These are phyloP conservation scores for Pangasius mekongensis DNA, from an alignment of 2,797 vertebrate species.

Conservation along the genomic window DNA sequence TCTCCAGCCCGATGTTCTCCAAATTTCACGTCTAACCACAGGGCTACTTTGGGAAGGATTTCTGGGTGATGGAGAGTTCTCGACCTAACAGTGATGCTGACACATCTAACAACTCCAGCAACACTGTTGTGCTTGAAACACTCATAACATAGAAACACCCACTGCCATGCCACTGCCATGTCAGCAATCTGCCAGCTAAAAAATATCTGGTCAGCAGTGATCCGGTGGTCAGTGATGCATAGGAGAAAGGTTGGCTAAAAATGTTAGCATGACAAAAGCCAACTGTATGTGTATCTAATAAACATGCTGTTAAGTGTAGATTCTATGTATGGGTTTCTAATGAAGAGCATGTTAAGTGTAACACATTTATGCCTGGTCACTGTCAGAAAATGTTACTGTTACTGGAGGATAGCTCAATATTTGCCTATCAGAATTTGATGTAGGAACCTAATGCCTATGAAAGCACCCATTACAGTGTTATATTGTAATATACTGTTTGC, in stretches of 20 bases:
- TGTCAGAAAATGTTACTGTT: neutral
- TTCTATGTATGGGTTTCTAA: neutral
- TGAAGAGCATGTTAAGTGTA: neutral
- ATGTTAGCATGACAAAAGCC: neutral
- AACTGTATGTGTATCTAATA: neutral
- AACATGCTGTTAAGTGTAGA: neutral
- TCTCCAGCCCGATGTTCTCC: neutral
- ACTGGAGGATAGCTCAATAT: neutral
- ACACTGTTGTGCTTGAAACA: neutral
- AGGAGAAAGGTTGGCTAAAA: neutral
- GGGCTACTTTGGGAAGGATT: neutral
- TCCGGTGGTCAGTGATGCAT: neutral
- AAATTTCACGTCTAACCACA: neutral
- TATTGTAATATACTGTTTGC: neutral
- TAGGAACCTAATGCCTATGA: neutral
- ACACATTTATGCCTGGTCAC: neutral
- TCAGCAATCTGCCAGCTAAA: neutral
- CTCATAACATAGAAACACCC: neutral
- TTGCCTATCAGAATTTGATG: neutral
- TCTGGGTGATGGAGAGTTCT: neutral
- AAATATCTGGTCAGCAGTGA: neutral
- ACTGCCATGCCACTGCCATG: neutral
- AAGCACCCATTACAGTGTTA: neutral
- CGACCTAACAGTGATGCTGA: neutral
- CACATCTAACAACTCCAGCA: neutral